These are phyloP conservation scores for Hecatera dysodea DNA, from an alignment of 2,888 invertebrate genomes.

Conservation along the genomic window DNA sequence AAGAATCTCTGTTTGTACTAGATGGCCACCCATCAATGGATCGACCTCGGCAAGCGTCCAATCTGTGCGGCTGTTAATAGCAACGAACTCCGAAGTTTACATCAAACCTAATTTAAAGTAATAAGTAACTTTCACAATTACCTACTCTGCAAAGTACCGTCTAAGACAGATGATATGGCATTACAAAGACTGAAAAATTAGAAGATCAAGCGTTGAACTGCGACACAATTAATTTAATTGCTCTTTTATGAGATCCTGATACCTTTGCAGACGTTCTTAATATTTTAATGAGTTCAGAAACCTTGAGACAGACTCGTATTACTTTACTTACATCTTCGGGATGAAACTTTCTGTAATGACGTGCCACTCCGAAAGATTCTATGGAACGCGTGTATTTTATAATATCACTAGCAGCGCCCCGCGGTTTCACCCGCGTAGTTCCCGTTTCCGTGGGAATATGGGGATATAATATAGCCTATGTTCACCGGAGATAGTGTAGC, in stretches of 20 bases:
- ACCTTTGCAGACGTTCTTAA: conserved; percentile 49
- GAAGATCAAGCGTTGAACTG: conserved; percentile 18
- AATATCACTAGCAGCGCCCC: too few relatives aligned
- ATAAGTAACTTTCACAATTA: conserved; percentile 8
- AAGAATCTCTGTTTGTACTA: too few relatives aligned
- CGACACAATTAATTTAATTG: conserved; percentile 42
- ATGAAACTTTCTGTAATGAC: conserved; percentile 25
- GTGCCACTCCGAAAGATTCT: not conserved
- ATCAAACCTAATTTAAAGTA: conserved; percentile 14
- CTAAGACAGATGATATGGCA: conserved; percentile 16
- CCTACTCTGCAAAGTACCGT: conserved; percentile 3
- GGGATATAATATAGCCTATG: too few relatives aligned
- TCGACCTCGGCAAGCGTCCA: not conserved
- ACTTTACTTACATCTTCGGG: conserved; percentile 6
- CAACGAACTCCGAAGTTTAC: not conserved
- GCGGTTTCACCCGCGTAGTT: too few relatives aligned
- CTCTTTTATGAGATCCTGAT: conserved; percentile 29
- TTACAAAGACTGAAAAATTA: conserved; percentile 37
- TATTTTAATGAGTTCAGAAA: conserved; percentile 51
- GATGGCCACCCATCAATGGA: too few relatives aligned
- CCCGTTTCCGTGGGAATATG: too few relatives aligned
- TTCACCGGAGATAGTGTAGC: too few relatives aligned
- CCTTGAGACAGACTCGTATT: conserved; percentile 24
- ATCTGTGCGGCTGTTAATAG: not conserved
- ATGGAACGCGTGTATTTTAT: not conserved